Base-by-base conservation (phyloP, 1,140 invertebrate species). In the Drosophila kohkoa region DNA sequence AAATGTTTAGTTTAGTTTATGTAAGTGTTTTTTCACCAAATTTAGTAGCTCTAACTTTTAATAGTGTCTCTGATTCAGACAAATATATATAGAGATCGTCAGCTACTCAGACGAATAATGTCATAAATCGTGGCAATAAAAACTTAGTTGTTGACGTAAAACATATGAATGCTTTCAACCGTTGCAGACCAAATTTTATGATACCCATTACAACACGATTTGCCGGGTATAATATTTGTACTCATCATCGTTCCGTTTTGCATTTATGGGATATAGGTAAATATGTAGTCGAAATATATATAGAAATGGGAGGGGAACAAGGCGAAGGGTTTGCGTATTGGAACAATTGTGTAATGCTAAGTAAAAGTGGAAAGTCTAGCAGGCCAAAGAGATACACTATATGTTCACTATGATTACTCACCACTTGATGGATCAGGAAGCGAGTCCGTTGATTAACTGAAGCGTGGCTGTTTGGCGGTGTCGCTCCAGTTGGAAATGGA, bases 321-420 rank as follows among this genome's bases (percentile, higher is more conserved):
- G 10, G 45, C 8, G 15, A 13, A 51, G 28, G 64, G 13, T 73
- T 73, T 73, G 46, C 38, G 38, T 46, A 59, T 73, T 68, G 70
- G 38, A 68, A 43, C 8, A 60, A 73, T 73, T 73, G 70, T 73
- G 45, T 73, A 73, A 68, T 59, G 8, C 30, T 3, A 8, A 54
- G 51, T 54, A 30, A 54, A 54, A 54, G 51, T 54, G 10, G 6
- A 54, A 35, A 13, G n/a, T 32, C 6, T n/a, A 10, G 28, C 3
- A 35, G 25, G 16, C 51, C 28, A 13, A 32, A 32, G 30, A 32
- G 5, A 35, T 54, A 15, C 51, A 28, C 51, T 49, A 49, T 20
- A 28, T 10, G 11, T 25, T 10, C 20, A 49, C 20, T 25, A 25
- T n/a, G 6, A 15, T 35, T 38, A 71, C 68, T 71, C 51, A 71